Base-by-base conservation (phyloP, 1,140 invertebrate species). In the Tigriopus japonicus region DNA sequence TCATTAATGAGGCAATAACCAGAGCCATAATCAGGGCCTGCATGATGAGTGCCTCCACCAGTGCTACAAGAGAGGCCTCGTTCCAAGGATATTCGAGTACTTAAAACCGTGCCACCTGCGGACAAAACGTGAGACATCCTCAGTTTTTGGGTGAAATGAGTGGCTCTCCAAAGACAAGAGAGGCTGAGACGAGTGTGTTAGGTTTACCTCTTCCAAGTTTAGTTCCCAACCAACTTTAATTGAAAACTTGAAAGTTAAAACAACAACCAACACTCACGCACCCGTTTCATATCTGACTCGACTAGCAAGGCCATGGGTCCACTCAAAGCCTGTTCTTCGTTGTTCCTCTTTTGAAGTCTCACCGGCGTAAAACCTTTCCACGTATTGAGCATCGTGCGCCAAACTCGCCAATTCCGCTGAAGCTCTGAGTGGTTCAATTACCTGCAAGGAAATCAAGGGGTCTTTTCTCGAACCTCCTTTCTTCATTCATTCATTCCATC, bases 1-100 rank as follows among this genome's bases (percentile, higher is more conserved):
- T 72, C 70, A 64, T 72, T 72, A 41, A 72, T 59, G 10, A 72
- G 66, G 58, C 70, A 72, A 59, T 68, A 72, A 7, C 70, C 70
- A 14, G 69, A 67, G 1, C 70, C 70, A 51, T 66, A 56, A 42
- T 64, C 65, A 28, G 69, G 67, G 52, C 68, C 71, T 14, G 70
- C 70, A 60, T 72, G 70, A 62, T 72, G 70, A 10, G 70, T 72
- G 1, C 70, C 70, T 19, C 70, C 70, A 1, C 66, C 70, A 15
- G 70, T 70, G 43, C 69, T 71, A 59, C 67, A 70, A 9, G 70
- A 68, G 40, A 72, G 42, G 1, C 70, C 70, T 24, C 65, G 59
- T 53, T 69, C 64, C 53, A 71, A 52, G 9, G 67, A 63, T 28
- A 70, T 19, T 42, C 59, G 21, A 21, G 66, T 63, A n/a, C 68